phyloP scores from a whole-genome alignment of 2,888 invertebrate genomes.

The Enoplolaimus lenunculus region DNA sequence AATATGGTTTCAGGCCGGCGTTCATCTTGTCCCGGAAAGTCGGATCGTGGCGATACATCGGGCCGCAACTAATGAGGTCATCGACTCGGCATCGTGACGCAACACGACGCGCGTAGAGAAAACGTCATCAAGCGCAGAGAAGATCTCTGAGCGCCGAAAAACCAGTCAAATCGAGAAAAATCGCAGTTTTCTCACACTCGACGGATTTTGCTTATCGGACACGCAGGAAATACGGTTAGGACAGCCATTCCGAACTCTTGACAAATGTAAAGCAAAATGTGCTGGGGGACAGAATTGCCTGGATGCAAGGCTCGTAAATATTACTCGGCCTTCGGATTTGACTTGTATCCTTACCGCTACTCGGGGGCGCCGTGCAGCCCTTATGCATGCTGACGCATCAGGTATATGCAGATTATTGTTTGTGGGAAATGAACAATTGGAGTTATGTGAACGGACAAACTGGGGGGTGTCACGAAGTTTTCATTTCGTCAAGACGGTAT shows the following conservation, averaged over 20 bases:
- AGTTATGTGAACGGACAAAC: background rate
- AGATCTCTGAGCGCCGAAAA: no score
- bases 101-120: no score
- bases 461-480: no score
- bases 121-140: no score
- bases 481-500: no score
- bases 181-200: background rate
- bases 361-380: background rate
- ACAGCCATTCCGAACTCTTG: background rate
- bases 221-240: background rate
- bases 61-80: no score
- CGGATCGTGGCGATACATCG: no score
- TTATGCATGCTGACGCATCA: background rate
- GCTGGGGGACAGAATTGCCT: background rate
- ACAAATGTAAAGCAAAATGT: background rate
- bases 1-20: no score
- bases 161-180: background rate
- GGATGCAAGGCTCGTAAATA: background rate
- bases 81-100: no score
- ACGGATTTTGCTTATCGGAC: background rate
- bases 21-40: no score
- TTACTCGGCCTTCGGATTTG: background rate
- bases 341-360: background rate
- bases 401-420: background rate
- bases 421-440: background rate